Evolutionary conservation across 2,888 invertebrate species (phyloP), one percentile per base, ranked within the genome.

Genomic region (Thalpophila matura): DNA sequence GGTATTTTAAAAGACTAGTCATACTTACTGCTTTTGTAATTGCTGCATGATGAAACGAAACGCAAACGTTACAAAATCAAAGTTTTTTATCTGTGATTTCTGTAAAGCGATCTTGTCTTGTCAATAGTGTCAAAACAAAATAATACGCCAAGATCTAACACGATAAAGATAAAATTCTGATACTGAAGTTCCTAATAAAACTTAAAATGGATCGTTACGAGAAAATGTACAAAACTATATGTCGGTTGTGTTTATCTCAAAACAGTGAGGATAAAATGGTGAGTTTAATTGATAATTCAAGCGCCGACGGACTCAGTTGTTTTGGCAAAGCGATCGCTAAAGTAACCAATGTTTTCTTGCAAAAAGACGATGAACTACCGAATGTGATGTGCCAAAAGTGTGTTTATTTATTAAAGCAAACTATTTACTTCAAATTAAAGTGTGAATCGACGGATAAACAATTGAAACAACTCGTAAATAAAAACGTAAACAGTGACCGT

Each of bases 231-330:
- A 84, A 88, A 66, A 83, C 79, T 26, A 86, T 93, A 46, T 94
- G 94, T 66, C 86, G 94, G 14, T 58, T 93, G 45, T 94, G 94
- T 80, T 84, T 94, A 69, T 80, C 82, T 42, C 81, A 79, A 37
- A 79, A 67, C 26, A 83, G 81, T 27, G 63, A 33, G 24, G 80
- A 87, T 49, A 86, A 84, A 45, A 90, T 90, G 88, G 85, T 90
- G 18, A 77, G 83, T 70, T 84, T 94, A 66, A 76, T 82, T 65
- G 89, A 93, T 75, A 79, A 84, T 66, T 76, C 81, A 1, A 80
- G 63, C 16, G 74, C 75, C 49, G 84, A 88, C 3, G 86, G 86
- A 5, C 69, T 92, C 0, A 92, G 87, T 83, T 80, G 79, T 49
- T 91, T 86, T 38, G 92, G 91, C 2, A 86, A 88, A 81, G 83